Evolutionary conservation across 2,888 invertebrate species (phyloP), one percentile per base, ranked within the genome.

Genomic region (Pecten maximus): DNA sequence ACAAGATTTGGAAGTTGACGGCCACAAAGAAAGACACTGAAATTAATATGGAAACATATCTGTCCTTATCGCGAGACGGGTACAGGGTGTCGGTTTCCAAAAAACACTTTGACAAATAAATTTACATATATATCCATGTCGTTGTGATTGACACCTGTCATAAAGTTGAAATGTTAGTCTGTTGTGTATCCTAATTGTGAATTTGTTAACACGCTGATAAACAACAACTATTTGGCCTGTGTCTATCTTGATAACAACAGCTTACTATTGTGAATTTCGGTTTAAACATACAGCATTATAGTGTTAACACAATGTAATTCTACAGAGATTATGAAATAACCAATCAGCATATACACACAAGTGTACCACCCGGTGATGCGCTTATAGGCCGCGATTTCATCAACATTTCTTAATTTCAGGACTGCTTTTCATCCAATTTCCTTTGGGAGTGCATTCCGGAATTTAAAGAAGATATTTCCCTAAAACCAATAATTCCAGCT

Each of bases 91-190:
- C 28, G 74, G 74, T 35, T 74, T 74, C 35, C 74, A 74, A 74
- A 74, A 74, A 74, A 74, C 28, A 74, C 74, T 35, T 74, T 74
- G 74, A 74, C 74, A 74, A 74, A 74, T 74, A 74, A 74, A 74
- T 74, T 74, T 74, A 74, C 74, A 74, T 74, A 74, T 23, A 54
- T 74, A 74, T 74, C 74, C 74, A 74, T 74, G 74, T 74, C 74
- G 0, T 35, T 74, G 74, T 74, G 74, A 74, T 74, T 74, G 74
- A 74, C 74, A 74, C 23, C 35, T 74, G 74, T 74, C 74, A 74
- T 74, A 74, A 74, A 74, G 35, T 6, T 74, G 74, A 35, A 74
- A 74, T 74, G 74, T 74, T 12, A 74, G 74, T 74, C 28, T 74
- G 35, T 35, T 74, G 8, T 74, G 74, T 74, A 35, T 74, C 28